Percentiles rank a stretch among this genome's conserved stretches.
Conservation (phyloP, 2,113 vertebrate genomes). For the Plotosus lineatus region DNA sequence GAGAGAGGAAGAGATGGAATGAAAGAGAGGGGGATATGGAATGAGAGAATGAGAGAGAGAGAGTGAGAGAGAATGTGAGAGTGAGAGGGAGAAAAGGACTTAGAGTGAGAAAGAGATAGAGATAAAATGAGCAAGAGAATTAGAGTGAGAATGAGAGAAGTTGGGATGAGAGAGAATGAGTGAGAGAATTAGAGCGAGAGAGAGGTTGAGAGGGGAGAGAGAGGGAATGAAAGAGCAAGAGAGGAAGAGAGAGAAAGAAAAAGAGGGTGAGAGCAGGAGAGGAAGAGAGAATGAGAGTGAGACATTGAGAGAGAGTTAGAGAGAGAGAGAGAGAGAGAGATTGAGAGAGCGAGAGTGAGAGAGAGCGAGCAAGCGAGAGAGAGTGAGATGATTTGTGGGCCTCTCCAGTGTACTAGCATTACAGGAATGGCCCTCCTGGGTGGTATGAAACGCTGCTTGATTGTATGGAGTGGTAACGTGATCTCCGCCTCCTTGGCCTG, state of each 20-base stretch:
- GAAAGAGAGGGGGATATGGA: too few relatives aligned
- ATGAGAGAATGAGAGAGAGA: too few relatives aligned
- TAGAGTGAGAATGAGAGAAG: too few relatives aligned
- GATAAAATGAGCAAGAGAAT: too few relatives aligned
- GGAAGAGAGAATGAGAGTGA: not conserved
- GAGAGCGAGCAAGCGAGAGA: constrained; percentile 26
- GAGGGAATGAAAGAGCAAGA: constrained; percentile 28
- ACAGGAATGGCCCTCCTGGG: constrained; percentile 77
- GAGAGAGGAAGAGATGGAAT: too few relatives aligned
- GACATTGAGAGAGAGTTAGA: not conserved
- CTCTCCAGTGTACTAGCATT: constrained; percentile 72
- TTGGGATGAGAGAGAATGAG: too few relatives aligned
- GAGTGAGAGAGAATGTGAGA: too few relatives aligned
- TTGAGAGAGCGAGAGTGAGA: not conserved
- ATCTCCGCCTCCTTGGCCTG: constrained; percentile 67
- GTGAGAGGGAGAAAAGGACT: too few relatives aligned
- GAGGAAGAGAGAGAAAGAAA: not conserved
- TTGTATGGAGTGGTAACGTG: constrained; percentile 75
- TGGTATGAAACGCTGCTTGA: constrained; percentile 74
- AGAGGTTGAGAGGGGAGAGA: constrained; percentile 19
- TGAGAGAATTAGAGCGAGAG: too few relatives aligned
- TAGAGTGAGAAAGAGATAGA: too few relatives aligned
- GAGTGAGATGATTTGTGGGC: constrained; percentile 71
- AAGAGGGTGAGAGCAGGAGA: constrained; percentile 25
- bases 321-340: constrained; percentile 16